phyloP scores from a whole-genome alignment of 2,797 vertebrate species.

The Toxotes lorentzi region DNA sequence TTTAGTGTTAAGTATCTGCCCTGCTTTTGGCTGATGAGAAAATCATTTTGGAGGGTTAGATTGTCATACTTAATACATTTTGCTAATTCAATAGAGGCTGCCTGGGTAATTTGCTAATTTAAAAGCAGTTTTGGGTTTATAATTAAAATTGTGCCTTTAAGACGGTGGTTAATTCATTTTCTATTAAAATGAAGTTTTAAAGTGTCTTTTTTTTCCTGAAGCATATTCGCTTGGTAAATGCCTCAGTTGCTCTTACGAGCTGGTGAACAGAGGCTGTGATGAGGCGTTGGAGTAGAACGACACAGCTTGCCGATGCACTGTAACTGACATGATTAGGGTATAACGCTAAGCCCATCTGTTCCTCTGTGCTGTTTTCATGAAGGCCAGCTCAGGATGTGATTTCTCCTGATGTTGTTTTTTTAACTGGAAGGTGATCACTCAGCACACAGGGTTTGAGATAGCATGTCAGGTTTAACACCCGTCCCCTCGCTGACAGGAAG shows the following conservation, averaged over 20 bases:
- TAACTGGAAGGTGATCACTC: constrained; percentile 9
- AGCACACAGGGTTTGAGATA: neutral
- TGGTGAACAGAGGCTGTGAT: constrained; percentile 8
- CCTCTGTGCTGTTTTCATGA: neutral
- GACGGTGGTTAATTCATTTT: constrained; percentile 31
- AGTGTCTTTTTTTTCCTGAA: neutral
- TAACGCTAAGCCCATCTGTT: constrained; percentile 6
- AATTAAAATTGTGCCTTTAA: constrained; percentile 41
- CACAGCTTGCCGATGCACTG: constrained; percentile 5
- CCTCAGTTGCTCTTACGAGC: constrained; percentile 6
- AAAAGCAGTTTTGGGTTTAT: constrained; percentile 32
- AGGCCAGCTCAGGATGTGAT: neutral
- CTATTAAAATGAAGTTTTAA: constrained; percentile 10
- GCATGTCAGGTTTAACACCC: constrained; percentile 11
- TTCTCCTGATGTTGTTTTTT: constrained; percentile 10
- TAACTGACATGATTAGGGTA: constrained; percentile 3
- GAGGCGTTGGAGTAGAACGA: neutral
- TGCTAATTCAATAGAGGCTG: constrained; percentile 27
- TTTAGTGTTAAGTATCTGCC: neutral
- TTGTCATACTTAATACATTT: neutral
- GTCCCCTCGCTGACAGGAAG: constrained; percentile 33
- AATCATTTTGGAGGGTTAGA: neutral
- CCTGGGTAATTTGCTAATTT: constrained; percentile 25
- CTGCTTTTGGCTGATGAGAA: neutral
- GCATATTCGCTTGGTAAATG: neutral